A percentile compares a stretch with the other conserved stretches of the same genome.
phyloP scores from a whole-genome alignment of 2,797 vertebrate genomes.

The Ambastaia sidthimunki region DNA sequence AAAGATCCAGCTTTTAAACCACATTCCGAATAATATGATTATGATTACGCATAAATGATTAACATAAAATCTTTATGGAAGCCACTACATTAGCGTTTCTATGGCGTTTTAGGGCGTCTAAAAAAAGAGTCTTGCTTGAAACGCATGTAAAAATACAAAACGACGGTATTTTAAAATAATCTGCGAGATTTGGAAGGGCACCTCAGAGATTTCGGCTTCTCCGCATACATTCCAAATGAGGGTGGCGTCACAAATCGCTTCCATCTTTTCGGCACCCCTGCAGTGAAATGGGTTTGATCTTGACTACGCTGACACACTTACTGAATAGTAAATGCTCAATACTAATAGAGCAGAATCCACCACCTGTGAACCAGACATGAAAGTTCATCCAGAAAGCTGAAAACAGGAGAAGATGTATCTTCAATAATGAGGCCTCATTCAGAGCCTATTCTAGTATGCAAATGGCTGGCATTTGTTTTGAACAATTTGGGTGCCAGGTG shows the following conservation, averaged over 20 bases:
- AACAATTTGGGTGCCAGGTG: slow-evolving; percentile 29
- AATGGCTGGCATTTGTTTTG: slow-evolving; percentile 17
- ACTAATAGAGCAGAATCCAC: slow-evolving; percentile 25
- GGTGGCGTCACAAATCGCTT: slow-evolving; percentile 25
- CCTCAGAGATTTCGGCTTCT: slow-evolving; percentile 10
- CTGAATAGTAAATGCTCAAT: slow-evolving; percentile 35
- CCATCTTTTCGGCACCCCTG: slow-evolving; percentile 29
- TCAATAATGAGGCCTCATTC: slow-evolving; percentile 19
- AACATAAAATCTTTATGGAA: slow-evolving; percentile 18
- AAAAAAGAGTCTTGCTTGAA: slow-evolving; percentile 7
- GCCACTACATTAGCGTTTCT: slow-evolving; percentile 9
- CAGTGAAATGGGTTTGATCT: slow-evolving; percentile 42
- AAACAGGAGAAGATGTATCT: slow-evolving; percentile 15
- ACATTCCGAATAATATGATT: background rate
- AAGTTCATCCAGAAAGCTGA: slow-evolving; percentile 12
- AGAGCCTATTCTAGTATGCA: background rate
- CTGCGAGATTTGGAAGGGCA: slow-evolving; percentile 8
- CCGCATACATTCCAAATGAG: slow-evolving; percentile 21
- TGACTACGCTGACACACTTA: slow-evolving; percentile 30
- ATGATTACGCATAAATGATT: no score
- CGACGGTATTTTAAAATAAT: slow-evolving; percentile 22
- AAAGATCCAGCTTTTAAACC: background rate
- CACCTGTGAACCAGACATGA: slow-evolving; percentile 25
- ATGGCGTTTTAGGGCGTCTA: slow-evolving; percentile 9
- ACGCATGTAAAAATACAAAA: slow-evolving; percentile 2